phyloP scores from a whole-genome alignment of 2,888 invertebrate genomes.

The Hesperia comma region DNA sequence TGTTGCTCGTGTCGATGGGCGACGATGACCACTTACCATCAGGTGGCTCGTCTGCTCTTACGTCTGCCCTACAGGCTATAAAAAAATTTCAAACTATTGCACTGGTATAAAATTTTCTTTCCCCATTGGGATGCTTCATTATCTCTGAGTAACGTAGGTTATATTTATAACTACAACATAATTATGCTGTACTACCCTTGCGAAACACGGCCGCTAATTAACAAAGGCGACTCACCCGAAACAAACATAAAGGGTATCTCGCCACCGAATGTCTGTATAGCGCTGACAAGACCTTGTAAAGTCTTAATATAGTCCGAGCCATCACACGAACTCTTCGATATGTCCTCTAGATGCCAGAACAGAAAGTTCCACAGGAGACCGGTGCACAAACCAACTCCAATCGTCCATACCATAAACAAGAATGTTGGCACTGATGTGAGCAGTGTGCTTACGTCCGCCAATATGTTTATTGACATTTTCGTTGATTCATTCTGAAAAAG shows the following conservation, averaged over 20 bases:
- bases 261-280: constrained; percentile 92
- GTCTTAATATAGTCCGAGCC: constrained; percentile 86
- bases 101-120: too few relatives aligned
- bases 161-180: too few relatives aligned
- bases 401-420: constrained; percentile 91
- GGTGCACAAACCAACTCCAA: constrained; percentile 92
- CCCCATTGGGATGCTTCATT: too few relatives aligned
- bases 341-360: constrained; percentile 92
- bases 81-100: too few relatives aligned
- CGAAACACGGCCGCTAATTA: too few relatives aligned
- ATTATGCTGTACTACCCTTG: too few relatives aligned
- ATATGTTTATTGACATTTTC: constrained; percentile 86
- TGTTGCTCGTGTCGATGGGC: too few relatives aligned
- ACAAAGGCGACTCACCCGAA: constrained; percentile 80
- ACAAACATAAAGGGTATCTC: constrained; percentile 94
- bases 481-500: constrained; percentile 84
- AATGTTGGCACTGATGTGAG: constrained; percentile 87
- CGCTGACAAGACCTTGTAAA: constrained; percentile 88
- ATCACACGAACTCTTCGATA: constrained; percentile 79
- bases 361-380: constrained; percentile 94
- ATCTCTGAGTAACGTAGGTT: too few relatives aligned
- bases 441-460: constrained; percentile 87
- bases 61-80: too few relatives aligned
- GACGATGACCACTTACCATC: too few relatives aligned
- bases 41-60: too few relatives aligned